These are phyloP conservation scores for Dermatemys mawii DNA, from an alignment of 2,113 vertebrate genomes.

Conservation along the genomic window DNA sequence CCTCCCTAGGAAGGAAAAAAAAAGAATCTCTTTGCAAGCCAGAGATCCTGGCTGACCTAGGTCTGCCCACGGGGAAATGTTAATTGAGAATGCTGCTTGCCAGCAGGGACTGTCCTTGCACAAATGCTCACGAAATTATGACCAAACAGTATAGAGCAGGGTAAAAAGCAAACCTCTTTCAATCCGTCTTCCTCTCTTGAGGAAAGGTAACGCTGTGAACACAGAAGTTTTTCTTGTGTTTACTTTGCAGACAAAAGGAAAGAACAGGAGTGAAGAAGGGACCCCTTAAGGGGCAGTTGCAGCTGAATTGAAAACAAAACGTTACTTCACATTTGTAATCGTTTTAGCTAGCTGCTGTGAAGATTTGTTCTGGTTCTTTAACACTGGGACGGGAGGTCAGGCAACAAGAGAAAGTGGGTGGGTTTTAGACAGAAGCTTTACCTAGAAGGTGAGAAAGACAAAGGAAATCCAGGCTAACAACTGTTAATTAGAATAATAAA, in stretches of 20 bases:
- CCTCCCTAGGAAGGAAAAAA: slow-evolving; percentile 14
- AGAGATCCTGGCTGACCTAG: slow-evolving; percentile 77
- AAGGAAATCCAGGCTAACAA: not conserved
- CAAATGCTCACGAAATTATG: slow-evolving; percentile 34
- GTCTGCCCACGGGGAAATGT: slow-evolving; percentile 65
- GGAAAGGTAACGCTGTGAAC: slow-evolving; percentile 12
- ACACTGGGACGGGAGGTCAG: not conserved
- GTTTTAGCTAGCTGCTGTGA: not conserved
- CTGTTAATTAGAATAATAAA: not conserved
- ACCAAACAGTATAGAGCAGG: not conserved
- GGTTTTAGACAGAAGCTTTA: not conserved
- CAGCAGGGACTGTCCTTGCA: slow-evolving; percentile 49
- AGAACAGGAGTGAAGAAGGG: not conserved
- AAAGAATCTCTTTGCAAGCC: slow-evolving; percentile 73
- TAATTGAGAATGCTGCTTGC: slow-evolving; percentile 68
- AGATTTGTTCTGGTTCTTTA: not conserved
- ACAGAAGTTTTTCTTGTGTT: slow-evolving; percentile 60
- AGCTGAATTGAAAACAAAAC: slow-evolving; percentile 18
- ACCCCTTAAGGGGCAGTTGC: slow-evolving; percentile 21
- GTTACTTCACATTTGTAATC: not conserved
- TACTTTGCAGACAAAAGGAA: slow-evolving; percentile 54
- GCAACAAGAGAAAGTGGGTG: not conserved
- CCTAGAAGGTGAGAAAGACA: not conserved
- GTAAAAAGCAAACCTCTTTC: slow-evolving; percentile 24
- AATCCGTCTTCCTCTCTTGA: slow-evolving; percentile 54